These are phyloP conservation scores for Sciurus vulgaris DNA, from an alignment of 2,797 vertebrate species.

Conservation along the genomic window DNA sequence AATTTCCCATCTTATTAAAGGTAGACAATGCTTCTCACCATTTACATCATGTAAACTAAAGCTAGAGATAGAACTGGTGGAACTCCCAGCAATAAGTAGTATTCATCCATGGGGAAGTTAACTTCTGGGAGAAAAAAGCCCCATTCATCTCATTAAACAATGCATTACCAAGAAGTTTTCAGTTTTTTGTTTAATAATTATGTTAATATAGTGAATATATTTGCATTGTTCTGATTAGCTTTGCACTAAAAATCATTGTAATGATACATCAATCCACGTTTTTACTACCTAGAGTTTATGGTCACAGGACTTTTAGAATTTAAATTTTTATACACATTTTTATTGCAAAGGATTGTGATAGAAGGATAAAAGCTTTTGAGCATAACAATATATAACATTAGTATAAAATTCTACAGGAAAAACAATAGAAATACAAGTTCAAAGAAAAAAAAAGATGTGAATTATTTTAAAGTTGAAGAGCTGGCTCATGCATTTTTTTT, in stretches of 20 bases:
- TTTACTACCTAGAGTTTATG: conserved; percentile 41
- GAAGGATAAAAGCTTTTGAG: neutral
- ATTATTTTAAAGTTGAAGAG: neutral
- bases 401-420: conserved; percentile 31
- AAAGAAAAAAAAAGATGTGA: neutral
- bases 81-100: neutral
- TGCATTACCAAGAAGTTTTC: neutral
- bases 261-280: conserved; percentile 6
- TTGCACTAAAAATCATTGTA: neutral
- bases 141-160: conserved; percentile 39
- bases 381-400: conserved; percentile 44
- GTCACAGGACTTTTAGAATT: neutral
- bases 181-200: conserved; percentile 41
- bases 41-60: neutral
- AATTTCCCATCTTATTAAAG: neutral
- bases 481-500: neutral
- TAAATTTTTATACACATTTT: conserved; percentile 34
- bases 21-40: neutral
- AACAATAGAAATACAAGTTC: conserved; percentile 26
- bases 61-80: neutral
- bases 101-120: neutral
- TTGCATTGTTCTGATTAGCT: conserved; percentile 35
- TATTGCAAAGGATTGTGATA: conserved; percentile 21
- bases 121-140: neutral
- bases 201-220: conserved; percentile 19